These are phyloP conservation scores for Hetaerina titia DNA, from an alignment of 2,888 invertebrate genomes.

Conservation along the genomic window DNA sequence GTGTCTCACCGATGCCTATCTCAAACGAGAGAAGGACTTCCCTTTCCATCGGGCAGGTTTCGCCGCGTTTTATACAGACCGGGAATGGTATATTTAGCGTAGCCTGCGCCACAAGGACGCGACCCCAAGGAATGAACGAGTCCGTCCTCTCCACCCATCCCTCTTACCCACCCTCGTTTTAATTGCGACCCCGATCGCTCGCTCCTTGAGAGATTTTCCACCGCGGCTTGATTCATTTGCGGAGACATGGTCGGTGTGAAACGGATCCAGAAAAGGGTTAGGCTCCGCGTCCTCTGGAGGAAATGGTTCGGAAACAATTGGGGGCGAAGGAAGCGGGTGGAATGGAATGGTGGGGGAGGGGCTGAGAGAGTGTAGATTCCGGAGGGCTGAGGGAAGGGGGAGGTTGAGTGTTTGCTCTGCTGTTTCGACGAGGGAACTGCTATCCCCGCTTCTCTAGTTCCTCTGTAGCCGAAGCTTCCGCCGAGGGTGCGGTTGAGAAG, in stretches of 20 bases:
- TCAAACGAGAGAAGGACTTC: background rate
- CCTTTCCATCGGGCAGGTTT: background rate
- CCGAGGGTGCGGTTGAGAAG: background rate
- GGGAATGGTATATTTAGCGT: background rate
- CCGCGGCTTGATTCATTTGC: background rate
- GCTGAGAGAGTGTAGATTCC: no score
- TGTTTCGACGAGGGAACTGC: conserved; percentile 18
- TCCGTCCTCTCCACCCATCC: background rate
- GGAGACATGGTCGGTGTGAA: background rate
- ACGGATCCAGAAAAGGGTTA: background rate
- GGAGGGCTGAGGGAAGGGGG: no score
- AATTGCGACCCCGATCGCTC: no score
- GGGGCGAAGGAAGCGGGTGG: background rate
- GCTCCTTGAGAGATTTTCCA: background rate
- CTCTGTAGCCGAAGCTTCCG: background rate
- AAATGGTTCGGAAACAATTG: background rate
- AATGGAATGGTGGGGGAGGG: background rate
- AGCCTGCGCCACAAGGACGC: background rate
- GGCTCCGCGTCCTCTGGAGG: background rate
- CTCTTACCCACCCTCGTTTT: no score
- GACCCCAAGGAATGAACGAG: background rate
- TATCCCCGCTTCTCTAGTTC: background rate
- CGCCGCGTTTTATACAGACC: background rate
- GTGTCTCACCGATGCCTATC: background rate
- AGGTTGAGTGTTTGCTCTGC: conserved; percentile 8